phyloP scores from a whole-genome alignment of 2,113 vertebrate genomes.

The Nettapus auritus region DNA sequence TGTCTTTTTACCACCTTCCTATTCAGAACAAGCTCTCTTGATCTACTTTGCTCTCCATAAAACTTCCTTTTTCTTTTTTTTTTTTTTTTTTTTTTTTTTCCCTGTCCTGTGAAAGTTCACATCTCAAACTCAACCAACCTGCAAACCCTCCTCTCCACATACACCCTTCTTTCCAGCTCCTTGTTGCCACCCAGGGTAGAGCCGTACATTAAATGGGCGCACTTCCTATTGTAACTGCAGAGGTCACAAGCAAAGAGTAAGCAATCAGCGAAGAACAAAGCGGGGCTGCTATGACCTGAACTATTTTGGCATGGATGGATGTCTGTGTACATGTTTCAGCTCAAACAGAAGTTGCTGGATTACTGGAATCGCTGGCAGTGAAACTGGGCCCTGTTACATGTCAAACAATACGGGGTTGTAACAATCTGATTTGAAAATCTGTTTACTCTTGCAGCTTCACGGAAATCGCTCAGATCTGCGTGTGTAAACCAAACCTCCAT shows the following conservation, averaged over 20 bases:
- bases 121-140: background rate
- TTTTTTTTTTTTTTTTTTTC: no score
- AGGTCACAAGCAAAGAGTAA: background rate
- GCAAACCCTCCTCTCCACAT: background rate
- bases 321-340: background rate
- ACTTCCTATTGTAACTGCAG: background rate
- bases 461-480: background rate
- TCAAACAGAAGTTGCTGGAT: background rate
- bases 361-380: background rate
- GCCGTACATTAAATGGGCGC: accelerated
- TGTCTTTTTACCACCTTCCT: background rate
- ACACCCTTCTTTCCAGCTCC: background rate
- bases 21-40: background rate
- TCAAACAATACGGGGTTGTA: accelerated
- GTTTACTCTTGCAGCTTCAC: background rate
- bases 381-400: background rate
- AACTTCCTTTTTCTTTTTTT: background rate
- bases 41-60: background rate
- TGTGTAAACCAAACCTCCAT: background rate
- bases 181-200: background rate
- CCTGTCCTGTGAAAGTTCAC: background rate
- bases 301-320: background rate
- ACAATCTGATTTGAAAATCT: background rate
- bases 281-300: background rate
- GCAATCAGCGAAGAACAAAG: background rate